Conservation (phyloP, 2,113 vertebrate species). For the Copsychus sechellarum region DNA sequence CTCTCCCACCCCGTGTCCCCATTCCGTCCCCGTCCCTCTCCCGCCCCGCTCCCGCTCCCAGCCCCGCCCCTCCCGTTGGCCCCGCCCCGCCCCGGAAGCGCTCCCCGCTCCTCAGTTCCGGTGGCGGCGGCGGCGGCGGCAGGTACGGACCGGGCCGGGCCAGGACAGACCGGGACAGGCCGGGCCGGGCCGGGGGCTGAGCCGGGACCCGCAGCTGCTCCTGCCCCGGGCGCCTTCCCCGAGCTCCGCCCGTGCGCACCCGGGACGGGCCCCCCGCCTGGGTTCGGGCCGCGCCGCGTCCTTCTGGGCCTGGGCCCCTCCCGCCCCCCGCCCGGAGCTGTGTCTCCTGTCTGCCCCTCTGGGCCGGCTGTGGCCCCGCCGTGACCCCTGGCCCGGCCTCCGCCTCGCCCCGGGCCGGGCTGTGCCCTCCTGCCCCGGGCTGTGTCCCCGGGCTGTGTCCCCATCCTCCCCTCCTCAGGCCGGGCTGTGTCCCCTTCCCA, state of each 20-base stretch:
- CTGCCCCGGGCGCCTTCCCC: not conserved
- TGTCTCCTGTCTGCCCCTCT: not conserved
- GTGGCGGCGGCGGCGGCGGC: not conserved
- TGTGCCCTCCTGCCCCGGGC: not conserved
- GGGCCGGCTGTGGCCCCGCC: not conserved
- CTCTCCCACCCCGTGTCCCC: not conserved
- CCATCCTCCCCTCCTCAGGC: too few relatives aligned
- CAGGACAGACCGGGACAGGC: not conserved
- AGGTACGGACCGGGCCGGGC: not conserved
- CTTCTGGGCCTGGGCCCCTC: not conserved
- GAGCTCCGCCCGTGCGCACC: not conserved
- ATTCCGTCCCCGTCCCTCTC: too few relatives aligned
- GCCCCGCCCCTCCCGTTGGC: not conserved
- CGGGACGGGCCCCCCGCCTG: not conserved
- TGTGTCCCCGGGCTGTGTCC: not conserved
- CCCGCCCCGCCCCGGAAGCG: not conserved
- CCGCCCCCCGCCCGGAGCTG: not conserved
- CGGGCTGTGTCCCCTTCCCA: not conserved
- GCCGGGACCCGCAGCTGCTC: not conserved
- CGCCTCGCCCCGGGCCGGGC: not conserved
- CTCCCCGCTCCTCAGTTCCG: not conserved
- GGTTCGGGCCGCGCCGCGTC: not conserved
- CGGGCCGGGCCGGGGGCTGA: not conserved
- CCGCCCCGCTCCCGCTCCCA: too few relatives aligned
- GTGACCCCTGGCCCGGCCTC: not conserved